phyloP scores from a whole-genome alignment of 2,888 invertebrate genomes.

The Eupithecia tripunctaria region DNA sequence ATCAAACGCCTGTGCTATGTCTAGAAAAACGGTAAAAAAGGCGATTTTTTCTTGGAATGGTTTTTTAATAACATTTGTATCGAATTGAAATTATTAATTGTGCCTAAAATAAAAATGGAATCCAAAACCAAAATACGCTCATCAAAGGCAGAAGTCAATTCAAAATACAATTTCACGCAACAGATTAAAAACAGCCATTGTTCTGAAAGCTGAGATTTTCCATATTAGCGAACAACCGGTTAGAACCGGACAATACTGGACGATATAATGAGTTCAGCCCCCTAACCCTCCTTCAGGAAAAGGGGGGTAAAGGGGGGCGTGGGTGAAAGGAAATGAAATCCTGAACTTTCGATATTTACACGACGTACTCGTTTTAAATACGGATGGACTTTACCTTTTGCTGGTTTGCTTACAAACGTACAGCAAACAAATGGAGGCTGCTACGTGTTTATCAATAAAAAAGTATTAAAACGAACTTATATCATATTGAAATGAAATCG shows the following conservation, averaged over 20 bases:
- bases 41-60: no score
- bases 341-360: constrained; percentile 66
- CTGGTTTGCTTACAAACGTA: not conserved
- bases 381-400: constrained; percentile 48
- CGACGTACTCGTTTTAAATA: constrained; percentile 52
- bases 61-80: not conserved
- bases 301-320: constrained; percentile 17
- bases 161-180: constrained; percentile 14
- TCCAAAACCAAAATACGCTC: not conserved
- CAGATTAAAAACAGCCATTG: constrained; percentile 35
- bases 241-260: constrained; percentile 44
- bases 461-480: not conserved
- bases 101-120: not conserved
- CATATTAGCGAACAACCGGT: constrained; percentile 32
- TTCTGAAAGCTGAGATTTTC: constrained; percentile 35
- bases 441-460: not conserved
- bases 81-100: not conserved
- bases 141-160: not conserved
- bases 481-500: no score
- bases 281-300: constrained; percentile 33
- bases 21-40: no score
- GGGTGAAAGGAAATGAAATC: constrained; percentile 61
- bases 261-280: constrained; percentile 51
- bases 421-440: not conserved
- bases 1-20: no score